phyloP scores from a whole-genome alignment of 2,888 invertebrate species.

The Nymphalis c-album region DNA sequence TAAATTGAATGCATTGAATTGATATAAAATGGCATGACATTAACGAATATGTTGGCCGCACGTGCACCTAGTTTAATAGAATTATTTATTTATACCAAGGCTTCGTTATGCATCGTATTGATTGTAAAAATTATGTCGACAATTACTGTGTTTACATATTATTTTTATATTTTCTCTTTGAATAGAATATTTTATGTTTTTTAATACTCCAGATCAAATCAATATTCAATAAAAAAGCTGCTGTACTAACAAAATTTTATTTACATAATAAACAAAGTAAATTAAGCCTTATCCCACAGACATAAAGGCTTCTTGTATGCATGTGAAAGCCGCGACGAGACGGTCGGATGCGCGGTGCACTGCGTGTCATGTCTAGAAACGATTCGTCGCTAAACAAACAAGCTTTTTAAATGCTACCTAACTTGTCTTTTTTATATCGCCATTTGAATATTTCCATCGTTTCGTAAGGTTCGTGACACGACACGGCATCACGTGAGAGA shows the following conservation, averaged over 20 bases:
- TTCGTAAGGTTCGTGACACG: constrained; percentile 78
- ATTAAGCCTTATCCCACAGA: constrained; percentile 8
- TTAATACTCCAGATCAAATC: constrained; percentile 54
- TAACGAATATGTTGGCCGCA: constrained; percentile 24
- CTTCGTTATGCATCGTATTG: neutral
- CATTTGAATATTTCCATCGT: constrained; percentile 81
- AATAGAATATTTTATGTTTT: constrained; percentile 31
- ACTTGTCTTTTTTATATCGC: constrained; percentile 81
- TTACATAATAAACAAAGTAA: constrained; percentile 9
- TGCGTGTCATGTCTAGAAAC: constrained; percentile 71
- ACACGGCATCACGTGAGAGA: constrained; percentile 79
- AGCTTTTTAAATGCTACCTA: constrained; percentile 82
- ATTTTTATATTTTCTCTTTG: neutral
- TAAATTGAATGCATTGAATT: constrained; percentile 34
- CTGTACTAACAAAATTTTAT: constrained; percentile 5
- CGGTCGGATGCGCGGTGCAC: constrained; percentile 57
- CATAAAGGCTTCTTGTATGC: constrained; percentile 15
- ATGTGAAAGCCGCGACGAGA: neutral
- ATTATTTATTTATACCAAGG: constrained; percentile 22
- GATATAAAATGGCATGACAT: constrained; percentile 51
- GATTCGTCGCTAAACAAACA: constrained; percentile 80
- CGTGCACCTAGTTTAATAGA: constrained; percentile 35
- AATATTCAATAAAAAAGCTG: constrained; percentile 44
- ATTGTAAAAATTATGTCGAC: neutral
- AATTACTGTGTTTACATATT: neutral